phyloP scores from a whole-genome alignment of 1,140 invertebrate species.

The Lethrus apterus region DNA sequence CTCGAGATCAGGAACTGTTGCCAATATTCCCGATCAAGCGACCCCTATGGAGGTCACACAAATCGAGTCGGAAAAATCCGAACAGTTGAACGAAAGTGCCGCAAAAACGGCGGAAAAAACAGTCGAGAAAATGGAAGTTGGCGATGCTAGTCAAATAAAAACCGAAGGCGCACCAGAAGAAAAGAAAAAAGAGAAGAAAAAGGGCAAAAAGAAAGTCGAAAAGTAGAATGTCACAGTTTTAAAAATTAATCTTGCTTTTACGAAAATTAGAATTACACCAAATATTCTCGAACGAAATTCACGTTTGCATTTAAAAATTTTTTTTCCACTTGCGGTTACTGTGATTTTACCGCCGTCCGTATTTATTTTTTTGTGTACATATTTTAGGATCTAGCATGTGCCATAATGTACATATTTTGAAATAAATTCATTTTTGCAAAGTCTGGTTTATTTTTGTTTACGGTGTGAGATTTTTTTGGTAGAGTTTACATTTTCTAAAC shows the following conservation, averaged over 20 bases:
- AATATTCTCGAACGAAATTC: not conserved
- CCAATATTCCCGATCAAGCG: no score
- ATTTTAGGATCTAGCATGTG: slow-evolving; percentile 8
- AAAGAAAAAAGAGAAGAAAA: slow-evolving; percentile 20
- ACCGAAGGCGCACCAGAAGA: slow-evolving; percentile 17
- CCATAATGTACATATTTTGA: slow-evolving; percentile 12
- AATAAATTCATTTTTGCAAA: slow-evolving; percentile 3
- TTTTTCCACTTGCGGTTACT: slow-evolving; percentile 2
- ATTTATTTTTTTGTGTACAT: slow-evolving; percentile 12
- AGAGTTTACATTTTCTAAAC: not conserved
- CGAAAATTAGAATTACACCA: not conserved
- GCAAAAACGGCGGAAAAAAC: not conserved
- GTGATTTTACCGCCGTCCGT: slow-evolving; percentile 8
- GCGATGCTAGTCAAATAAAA: slow-evolving; percentile 18
- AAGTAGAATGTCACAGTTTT: slow-evolving; percentile 2
- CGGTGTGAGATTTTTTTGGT: not conserved
- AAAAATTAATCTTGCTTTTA: not conserved
- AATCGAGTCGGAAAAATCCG: not conserved
- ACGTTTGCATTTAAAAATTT: slow-evolving; percentile 5
- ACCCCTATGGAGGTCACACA: slow-evolving; percentile 18
- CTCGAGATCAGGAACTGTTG: slow-evolving; percentile 8
- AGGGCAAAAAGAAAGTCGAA: slow-evolving; percentile 13
- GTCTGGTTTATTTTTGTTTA: no score
- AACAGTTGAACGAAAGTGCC: slow-evolving; percentile 3
- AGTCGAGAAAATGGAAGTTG: slow-evolving; percentile 9